phyloP scores from a whole-genome alignment of 2,797 vertebrate genomes.

The Pterois miles region DNA sequence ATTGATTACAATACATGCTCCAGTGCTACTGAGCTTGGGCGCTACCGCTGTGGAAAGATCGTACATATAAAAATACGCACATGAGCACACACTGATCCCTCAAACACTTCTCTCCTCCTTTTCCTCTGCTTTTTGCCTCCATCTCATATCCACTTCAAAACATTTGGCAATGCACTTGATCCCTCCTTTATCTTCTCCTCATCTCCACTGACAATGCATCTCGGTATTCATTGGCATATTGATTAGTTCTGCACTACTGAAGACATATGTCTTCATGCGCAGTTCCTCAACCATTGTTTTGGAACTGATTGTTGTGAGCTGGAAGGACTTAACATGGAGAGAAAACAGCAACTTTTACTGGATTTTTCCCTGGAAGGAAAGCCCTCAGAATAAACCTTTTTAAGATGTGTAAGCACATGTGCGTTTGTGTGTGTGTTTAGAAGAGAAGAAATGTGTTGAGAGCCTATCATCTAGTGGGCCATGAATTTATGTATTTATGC shows the following conservation, averaged over 20 bases:
- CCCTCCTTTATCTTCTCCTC: conserved; percentile 15
- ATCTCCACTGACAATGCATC: conserved; percentile 29
- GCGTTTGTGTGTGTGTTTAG: conserved; percentile 22
- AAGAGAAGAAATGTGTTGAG: conserved; percentile 25
- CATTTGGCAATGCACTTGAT: conserved; percentile 19
- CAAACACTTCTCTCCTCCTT: background rate
- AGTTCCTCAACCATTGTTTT: conserved; percentile 50
- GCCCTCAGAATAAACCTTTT: conserved; percentile 9
- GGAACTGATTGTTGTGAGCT: conserved; percentile 39
- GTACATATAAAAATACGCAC: conserved; percentile 32
- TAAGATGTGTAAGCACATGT: conserved; percentile 2
- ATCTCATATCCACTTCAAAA: conserved; percentile 42
- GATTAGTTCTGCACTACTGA: conserved; percentile 27
- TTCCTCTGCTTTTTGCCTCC: conserved; percentile 13
- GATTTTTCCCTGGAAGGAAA: conserved; percentile 7
- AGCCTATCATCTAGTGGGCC: conserved; percentile 22
- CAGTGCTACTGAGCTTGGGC: conserved; percentile 64
- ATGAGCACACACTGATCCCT: conserved; percentile 1
- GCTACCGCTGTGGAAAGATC: conserved; percentile 41
- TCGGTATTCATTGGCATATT: conserved; percentile 49
- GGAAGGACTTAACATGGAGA: background rate
- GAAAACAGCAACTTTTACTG: background rate
- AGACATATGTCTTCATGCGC: conserved; percentile 29
- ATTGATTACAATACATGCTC: conserved; percentile 81
- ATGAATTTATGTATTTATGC: conserved; percentile 70